phyloP scores from a whole-genome alignment of 2,113 vertebrate species.

The Mormyrus iriodes region DNA sequence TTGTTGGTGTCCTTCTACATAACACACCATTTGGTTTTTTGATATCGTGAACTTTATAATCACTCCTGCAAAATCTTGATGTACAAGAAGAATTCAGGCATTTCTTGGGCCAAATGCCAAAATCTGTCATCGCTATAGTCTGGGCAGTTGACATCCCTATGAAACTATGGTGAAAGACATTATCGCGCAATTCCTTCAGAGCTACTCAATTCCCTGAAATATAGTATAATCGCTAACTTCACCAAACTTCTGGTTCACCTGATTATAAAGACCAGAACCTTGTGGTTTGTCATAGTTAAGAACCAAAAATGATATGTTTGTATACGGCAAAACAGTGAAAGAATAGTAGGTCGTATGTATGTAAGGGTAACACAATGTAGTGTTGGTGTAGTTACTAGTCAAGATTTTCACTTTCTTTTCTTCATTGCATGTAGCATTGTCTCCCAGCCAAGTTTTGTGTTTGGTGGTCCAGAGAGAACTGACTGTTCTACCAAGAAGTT shows the following conservation, averaged over 20 bases:
- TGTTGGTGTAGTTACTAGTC: not conserved
- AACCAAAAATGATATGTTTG: not conserved
- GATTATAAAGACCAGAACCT: not conserved
- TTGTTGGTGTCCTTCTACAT: not conserved
- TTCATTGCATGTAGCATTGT: slow-evolving; percentile 64
- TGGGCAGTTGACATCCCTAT: not conserved
- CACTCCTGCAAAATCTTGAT: not conserved
- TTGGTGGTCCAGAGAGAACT: slow-evolving; percentile 63
- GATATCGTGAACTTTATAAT: not conserved
- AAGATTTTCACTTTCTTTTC: not conserved
- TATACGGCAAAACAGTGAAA: not conserved
- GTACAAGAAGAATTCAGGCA: not conserved
- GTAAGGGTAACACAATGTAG: not conserved
- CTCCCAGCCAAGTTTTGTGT: slow-evolving; percentile 73
- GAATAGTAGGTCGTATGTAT: not conserved
- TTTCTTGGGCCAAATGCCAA: not conserved
- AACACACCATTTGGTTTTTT: too few relatives aligned
- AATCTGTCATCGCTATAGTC: not conserved
- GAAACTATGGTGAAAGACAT: not conserved
- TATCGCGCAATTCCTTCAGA: not conserved
- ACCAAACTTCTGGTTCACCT: not conserved
- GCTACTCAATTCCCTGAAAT: not conserved
- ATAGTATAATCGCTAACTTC: not conserved
- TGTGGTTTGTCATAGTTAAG: not conserved
- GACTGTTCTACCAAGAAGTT: slow-evolving; percentile 74